Conservation (phyloP, 2,113 vertebrate species). For the Anarhynchus alexandrinus region DNA sequence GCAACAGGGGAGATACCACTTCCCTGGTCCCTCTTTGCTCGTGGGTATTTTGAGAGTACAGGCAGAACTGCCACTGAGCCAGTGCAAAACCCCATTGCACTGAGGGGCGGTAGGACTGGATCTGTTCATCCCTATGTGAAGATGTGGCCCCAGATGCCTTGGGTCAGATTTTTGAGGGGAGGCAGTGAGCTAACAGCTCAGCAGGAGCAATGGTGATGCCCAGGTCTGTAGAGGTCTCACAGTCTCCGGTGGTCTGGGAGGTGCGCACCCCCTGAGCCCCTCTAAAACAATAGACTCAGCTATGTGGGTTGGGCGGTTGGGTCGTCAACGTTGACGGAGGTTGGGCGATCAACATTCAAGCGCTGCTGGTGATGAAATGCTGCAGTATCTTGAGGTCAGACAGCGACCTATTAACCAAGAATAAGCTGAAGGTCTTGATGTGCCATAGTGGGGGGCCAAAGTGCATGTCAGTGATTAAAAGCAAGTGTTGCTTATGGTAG, state of each 20-base stretch:
- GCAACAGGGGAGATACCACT: background rate
- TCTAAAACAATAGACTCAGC: background rate
- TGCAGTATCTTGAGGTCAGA: background rate
- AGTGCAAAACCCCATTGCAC: background rate
- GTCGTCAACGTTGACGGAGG: fast-evolving
- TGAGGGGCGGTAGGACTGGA: background rate
- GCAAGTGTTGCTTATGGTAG: background rate
- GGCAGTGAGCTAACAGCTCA: background rate
- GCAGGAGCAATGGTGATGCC: background rate
- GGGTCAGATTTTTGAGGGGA: background rate
- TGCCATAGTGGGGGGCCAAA: background rate
- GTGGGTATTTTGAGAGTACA: background rate
- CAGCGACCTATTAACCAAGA: background rate
- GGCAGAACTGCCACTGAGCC: background rate
- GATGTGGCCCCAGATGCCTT: background rate
- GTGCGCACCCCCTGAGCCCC: fast-evolving
- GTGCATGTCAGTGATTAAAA: background rate
- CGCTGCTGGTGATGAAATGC: background rate
- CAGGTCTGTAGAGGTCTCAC: background rate
- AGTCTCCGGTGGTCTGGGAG: background rate
- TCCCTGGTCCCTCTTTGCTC: background rate
- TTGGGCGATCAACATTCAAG: background rate
- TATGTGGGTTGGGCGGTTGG: background rate
- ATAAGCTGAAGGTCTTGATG: background rate
- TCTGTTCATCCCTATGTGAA: background rate